These are phyloP conservation scores for Coregonus sp. DNA, from an alignment of 2,797 vertebrate species.

Conservation along the genomic window DNA sequence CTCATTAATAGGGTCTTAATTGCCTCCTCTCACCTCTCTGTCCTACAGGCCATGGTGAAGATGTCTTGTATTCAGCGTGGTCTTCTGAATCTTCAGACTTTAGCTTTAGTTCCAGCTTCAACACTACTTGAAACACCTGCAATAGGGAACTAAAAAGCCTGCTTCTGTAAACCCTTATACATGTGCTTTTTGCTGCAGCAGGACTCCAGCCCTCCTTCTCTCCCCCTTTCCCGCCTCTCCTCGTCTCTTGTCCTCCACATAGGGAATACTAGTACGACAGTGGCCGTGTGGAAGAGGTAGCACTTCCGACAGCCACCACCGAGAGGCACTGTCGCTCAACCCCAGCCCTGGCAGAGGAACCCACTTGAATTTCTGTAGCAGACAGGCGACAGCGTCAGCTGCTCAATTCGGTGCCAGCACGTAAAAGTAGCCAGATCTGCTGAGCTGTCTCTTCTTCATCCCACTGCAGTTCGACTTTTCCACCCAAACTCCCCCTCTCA, in stretches of 20 bases:
- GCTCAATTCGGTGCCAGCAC: constrained; percentile 58
- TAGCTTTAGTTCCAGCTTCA: neutral
- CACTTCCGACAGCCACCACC: constrained; percentile 41
- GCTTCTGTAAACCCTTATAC: neutral
- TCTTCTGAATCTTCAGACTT: neutral
- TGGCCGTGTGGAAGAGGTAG: neutral
- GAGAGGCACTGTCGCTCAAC: constrained; percentile 67
- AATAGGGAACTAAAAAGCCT: neutral
- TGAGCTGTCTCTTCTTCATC: constrained; percentile 61
- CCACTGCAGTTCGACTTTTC: constrained; percentile 59
- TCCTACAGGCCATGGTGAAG: neutral
- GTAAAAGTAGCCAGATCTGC: constrained; percentile 66
- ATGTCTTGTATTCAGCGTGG: neutral
- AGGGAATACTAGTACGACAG: neutral
- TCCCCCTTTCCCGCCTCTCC: neutral
- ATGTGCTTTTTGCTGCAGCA: neutral
- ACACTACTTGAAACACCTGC: neutral
- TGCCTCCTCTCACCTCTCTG: neutral
- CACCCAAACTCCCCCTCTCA: neutral
- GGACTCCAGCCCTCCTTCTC: neutral
- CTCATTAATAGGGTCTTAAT: constrained; percentile 26
- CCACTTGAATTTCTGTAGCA: constrained; percentile 40
- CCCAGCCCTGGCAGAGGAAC: constrained; percentile 33
- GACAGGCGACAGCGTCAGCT: constrained; percentile 41
- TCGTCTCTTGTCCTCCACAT: neutral